phyloP scores from a whole-genome alignment of 2,113 vertebrate genomes.

The Platysteira castanea region DNA sequence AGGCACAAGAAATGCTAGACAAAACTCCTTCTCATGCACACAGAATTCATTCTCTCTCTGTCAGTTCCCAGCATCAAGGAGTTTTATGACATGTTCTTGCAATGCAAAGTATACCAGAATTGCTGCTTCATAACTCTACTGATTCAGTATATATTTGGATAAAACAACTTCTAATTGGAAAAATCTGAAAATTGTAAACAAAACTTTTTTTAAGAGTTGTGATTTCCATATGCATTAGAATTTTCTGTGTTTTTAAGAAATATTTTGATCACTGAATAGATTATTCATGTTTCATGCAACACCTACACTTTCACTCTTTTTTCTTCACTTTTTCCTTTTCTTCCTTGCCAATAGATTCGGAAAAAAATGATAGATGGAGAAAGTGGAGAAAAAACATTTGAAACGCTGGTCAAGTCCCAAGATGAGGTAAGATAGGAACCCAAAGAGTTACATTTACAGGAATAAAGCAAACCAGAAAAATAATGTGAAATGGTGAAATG shows the following conservation, averaged over 20 bases:
- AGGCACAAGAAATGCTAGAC: neutral
- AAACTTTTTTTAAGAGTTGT: neutral
- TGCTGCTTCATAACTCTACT: neutral
- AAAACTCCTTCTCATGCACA: neutral
- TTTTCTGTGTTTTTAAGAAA: neutral
- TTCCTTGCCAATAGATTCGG: conserved; percentile 80
- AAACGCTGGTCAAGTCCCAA: conserved; percentile 94
- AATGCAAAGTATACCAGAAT: neutral
- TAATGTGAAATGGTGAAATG: neutral
- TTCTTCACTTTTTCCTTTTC: neutral
- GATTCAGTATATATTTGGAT: neutral
- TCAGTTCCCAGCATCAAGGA: neutral
- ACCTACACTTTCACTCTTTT: neutral
- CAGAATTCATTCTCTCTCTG: neutral
- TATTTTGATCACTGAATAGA: neutral
- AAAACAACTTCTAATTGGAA: neutral
- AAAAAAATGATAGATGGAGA: conserved; percentile 95
- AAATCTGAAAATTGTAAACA: neutral
- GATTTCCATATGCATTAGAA: neutral
- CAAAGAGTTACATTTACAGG: neutral
- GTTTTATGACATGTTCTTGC: neutral
- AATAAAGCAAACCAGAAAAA: neutral
- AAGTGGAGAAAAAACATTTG: conserved; percentile 88
- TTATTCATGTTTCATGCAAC: neutral
- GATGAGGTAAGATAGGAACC: conserved; percentile 86